Evolutionary conservation across 2,888 invertebrate species (phyloP).

Genomic region (Cantharis nigra): DNA sequence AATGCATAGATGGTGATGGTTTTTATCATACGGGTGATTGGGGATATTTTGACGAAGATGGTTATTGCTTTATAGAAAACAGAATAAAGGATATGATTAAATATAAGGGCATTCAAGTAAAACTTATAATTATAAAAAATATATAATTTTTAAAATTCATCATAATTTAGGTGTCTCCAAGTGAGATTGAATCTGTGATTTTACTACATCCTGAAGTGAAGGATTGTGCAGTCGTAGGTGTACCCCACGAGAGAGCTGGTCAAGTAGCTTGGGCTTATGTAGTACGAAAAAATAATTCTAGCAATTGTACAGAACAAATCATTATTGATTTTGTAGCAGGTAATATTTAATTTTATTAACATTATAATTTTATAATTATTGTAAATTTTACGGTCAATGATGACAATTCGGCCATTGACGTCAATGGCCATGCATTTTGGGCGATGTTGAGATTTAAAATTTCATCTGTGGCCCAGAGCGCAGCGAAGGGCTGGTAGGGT

Average conservation of each 20-base stretch:
- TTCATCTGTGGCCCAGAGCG: no score
- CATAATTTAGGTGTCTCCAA: slow-evolving; percentile 68
- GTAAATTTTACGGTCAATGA: no score
- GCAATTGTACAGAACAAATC: slow-evolving; percentile 57
- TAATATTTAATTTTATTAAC: not conserved
- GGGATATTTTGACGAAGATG: slow-evolving; percentile 58
- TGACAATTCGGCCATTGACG: no score
- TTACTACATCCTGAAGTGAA: slow-evolving; percentile 69
- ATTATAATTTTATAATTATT: no score
- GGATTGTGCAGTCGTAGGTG: slow-evolving; percentile 79
- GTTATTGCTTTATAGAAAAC: slow-evolving; percentile 58
- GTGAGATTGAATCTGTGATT: slow-evolving; percentile 78
- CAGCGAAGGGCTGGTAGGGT: no score
- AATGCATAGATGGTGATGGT: slow-evolving; percentile 58
- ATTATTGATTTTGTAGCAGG: slow-evolving; percentile 60
- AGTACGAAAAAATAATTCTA: slow-evolving; percentile 59
- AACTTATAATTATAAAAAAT: no score
- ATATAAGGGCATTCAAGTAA: slow-evolving; percentile 62
- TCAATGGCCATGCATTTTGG: no score
- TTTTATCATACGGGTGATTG: slow-evolving; percentile 60
- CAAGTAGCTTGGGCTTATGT: slow-evolving; percentile 76
- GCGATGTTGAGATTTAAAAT: no score
- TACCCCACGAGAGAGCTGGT: slow-evolving; percentile 70
- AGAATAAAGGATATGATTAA: slow-evolving; percentile 66
- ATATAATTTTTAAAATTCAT: not conserved